Percentiles rank a stretch among this genome's conserved stretches.
These are phyloP conservation scores for Oenanthe melanoleuca DNA, from an alignment of 2,113 vertebrate species.

Conservation along the genomic window DNA sequence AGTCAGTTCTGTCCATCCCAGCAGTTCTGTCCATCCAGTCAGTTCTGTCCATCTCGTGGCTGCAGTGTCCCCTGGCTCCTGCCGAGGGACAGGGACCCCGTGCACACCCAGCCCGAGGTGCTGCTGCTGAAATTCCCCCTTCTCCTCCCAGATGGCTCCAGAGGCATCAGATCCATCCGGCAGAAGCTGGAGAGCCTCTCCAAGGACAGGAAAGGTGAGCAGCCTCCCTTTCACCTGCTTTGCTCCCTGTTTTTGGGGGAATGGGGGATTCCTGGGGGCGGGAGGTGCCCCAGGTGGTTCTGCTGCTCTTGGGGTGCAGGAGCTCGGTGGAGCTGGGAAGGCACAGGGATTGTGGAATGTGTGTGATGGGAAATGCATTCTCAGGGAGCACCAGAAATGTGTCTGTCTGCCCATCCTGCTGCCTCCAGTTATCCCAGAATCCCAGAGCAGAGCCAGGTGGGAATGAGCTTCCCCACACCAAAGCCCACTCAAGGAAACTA, in stretches of 20 bases:
- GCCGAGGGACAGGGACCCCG: not conserved
- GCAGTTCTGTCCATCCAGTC: too few relatives aligned
- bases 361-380: fast-evolving
- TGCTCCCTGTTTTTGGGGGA: not conserved
- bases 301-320: fast-evolving
- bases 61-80: not conserved
- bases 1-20: too few relatives aligned
- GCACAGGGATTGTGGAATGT: fast-evolving
- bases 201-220: constrained; percentile 85
- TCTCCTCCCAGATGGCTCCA: constrained; percentile 69
- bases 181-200: constrained; percentile 86
- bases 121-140: not conserved
- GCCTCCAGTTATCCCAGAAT: too few relatives aligned
- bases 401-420: not conserved
- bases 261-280: not conserved
- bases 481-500: not conserved
- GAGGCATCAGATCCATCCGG: constrained; percentile 80
- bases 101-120: not conserved
- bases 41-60: not conserved
- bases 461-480: not conserved
- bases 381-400: fast-evolving
- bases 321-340: fast-evolving
- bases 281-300: not conserved
- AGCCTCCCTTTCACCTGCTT: not conserved
- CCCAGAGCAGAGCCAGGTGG: not conserved